Evolutionary conservation across 2,113 vertebrate genomes (phyloP).

Genomic region (Gnathonemus longibarbis): DNA sequence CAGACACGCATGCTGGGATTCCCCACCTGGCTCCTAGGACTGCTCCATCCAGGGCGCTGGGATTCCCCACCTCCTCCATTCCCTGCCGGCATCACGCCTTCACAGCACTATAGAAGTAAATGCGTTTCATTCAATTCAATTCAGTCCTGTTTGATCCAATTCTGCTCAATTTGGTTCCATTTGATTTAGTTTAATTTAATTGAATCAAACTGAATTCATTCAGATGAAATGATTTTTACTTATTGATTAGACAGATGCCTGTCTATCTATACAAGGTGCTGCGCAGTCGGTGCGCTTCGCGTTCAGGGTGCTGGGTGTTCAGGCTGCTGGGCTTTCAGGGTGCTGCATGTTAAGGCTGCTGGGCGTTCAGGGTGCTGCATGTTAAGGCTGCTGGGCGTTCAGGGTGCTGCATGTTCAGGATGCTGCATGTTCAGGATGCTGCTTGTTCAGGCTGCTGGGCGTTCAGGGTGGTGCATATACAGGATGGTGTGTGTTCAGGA

Average conservation of each 20-base stretch:
- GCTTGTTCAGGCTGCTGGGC: no score
- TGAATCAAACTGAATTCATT: slow-evolving; percentile 2
- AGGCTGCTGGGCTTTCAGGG: neutral
- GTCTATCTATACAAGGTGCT: neutral
- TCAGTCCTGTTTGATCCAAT: slow-evolving; percentile 7
- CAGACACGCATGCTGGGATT: neutral
- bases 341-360: no score
- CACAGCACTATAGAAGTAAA: neutral
- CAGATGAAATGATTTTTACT: slow-evolving; percentile 16
- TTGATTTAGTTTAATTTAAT: slow-evolving; percentile 10
- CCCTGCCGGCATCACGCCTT: neutral
- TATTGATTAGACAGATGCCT: neutral
- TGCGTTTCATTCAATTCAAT: neutral
- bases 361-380: neutral
- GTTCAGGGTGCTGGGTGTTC: neutral
- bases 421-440: no score
- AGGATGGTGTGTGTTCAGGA: no score
- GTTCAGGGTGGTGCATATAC: neutral
- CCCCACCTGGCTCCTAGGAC: neutral
- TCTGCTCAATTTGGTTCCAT: neutral
- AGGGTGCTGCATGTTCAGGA: no score
- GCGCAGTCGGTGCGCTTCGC: neutral
- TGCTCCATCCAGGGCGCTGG: no score
- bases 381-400: no score
- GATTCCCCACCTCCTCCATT: neutral